Base-by-base conservation (phyloP, 2,888 invertebrate genomes). In the Drosophila birchii region DNA sequence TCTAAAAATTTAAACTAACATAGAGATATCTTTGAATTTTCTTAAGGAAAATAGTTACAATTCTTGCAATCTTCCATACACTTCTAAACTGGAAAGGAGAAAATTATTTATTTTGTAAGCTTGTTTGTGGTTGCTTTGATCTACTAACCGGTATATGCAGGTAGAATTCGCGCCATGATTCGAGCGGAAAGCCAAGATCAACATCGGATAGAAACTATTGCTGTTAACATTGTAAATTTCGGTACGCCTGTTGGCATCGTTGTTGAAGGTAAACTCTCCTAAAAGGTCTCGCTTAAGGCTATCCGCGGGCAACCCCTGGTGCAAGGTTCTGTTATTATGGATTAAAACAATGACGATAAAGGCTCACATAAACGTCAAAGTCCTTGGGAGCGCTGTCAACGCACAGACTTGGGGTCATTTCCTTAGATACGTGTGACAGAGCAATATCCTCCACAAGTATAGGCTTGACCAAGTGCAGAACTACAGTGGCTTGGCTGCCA, bases 141-240 rank as follows among this genome's bases (percentile, higher is more conserved):
- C 18, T 32, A 61, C 39, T 75, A 77, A 91, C 91, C 86, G 86
- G 69, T 91, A 91, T 14, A 91, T 69, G 47, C 91, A 91, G 2
- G 91, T 91, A 41, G 80, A 74, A 34, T 84, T 79, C 5, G 74
- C 78, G 5, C 91, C 91, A 76, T 91, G 81, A 76, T 91, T 91
- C 14, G 88, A 69, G 5, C 47, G 66, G 20, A 91, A 88, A 39
- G 34, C 41, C 32, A 91, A 78, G 18, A 75, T 20, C 36, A 91
- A 60, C 43, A 58, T 68, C 23, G 61, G 55, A 43, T 78, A 82
- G 8, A 70, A 64, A 8, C 18, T 16, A 0, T 45, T 62, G 23
- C 61, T 41, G 14, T 56, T 55, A 0, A 84, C 47, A 14, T 54
- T 20, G 34, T 78, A 91, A 34, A 29, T 62, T 57, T 91, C 88